Evolutionary conservation across 2,113 vertebrate species (phyloP).

Genomic region (Lampris incognitus): DNA sequence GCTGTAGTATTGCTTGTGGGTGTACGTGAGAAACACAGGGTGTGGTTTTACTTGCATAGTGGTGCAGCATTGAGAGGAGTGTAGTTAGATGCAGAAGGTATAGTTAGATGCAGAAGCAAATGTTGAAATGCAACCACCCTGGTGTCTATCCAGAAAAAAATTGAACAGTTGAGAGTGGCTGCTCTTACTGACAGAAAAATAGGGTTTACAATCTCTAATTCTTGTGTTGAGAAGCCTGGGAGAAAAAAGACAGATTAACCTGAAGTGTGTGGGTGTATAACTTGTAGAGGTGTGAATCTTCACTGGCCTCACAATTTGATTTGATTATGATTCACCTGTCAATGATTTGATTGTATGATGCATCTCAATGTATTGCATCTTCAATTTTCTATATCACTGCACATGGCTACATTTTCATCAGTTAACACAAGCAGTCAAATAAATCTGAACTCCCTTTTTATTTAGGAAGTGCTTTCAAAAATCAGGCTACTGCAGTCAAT

Average conservation of each 20-base stretch:
- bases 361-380: no score
- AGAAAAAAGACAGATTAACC: constrained; percentile 3
- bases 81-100: neutral
- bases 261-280: constrained; percentile 6
- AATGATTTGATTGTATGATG: no score
- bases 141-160: constrained; percentile 1
- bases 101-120: neutral
- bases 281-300: neutral
- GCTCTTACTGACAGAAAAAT: constrained; percentile 12
- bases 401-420: no score
- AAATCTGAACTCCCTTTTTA: no score
- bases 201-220: constrained; percentile 16
- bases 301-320: no score
- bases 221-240: neutral
- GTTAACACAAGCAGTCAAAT: no score
- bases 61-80: neutral
- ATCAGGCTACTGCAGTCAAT: no score
- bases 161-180: constrained; percentile 21
- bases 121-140: constrained; percentile 6
- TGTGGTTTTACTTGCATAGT: constrained; percentile 3
- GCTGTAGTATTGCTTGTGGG: constrained; percentile 22
- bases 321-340: no score
- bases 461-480: no score
- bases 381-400: no score
- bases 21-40: constrained; percentile 31